A percentile compares a stretch with the other conserved stretches of the same genome.
Conservation (phyloP, 2,797 vertebrate genomes). For the Cirrhinus molitorella region DNA sequence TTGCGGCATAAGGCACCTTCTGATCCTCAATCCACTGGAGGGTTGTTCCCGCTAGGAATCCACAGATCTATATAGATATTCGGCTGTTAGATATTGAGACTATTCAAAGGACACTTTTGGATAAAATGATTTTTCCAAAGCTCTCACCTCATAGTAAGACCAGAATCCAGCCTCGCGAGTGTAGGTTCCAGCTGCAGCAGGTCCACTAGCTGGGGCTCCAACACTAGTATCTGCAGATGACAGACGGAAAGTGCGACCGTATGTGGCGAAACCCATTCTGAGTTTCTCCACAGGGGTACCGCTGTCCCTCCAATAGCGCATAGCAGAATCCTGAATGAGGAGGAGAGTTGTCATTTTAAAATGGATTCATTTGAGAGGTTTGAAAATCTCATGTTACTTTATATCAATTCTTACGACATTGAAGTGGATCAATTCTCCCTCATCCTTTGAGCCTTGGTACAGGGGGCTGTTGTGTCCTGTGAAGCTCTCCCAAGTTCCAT, state of each 20-base stretch:
- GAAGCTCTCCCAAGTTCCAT: constrained; percentile 70
- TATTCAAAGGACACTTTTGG: too few relatives aligned
- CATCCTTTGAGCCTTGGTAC: constrained; percentile 65
- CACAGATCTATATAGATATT: constrained; percentile 78
- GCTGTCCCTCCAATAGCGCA: too few relatives aligned
- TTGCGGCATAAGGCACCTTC: constrained; percentile 84
- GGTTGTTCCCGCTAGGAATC: constrained; percentile 73
- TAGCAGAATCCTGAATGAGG: too few relatives aligned
- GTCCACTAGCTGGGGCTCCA: neutral
- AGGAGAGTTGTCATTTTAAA: neutral
- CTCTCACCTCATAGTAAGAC: constrained; percentile 84
- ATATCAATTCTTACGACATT: constrained; percentile 69
- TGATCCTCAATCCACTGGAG: constrained; percentile 81
- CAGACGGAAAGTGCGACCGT: too few relatives aligned
- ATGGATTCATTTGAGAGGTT: neutral
- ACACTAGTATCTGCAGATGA: too few relatives aligned
- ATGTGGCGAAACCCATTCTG: too few relatives aligned
- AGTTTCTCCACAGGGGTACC: too few relatives aligned
- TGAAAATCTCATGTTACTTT: neutral
- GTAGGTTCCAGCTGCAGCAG: constrained; percentile 80
- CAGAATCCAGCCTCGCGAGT: constrained; percentile 85
- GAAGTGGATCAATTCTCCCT: constrained; percentile 67
- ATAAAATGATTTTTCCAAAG: neutral
- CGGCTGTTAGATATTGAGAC: too few relatives aligned
- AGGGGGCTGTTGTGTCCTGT: constrained; percentile 81